Conservation (phyloP, 2,888 invertebrate species). For the Tetrapedia diversipes region DNA sequence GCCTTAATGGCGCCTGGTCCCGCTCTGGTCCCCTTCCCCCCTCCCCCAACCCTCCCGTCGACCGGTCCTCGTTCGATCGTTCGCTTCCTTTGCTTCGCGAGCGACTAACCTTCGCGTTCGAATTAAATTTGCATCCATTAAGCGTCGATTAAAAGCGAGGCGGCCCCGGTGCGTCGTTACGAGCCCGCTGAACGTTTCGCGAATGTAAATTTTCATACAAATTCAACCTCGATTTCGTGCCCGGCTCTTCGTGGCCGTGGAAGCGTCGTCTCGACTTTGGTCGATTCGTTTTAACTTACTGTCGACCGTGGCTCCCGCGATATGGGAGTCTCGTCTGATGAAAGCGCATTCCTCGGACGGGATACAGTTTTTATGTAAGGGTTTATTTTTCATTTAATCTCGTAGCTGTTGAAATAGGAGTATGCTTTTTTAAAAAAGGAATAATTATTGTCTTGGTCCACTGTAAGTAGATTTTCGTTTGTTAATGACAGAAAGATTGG, state of each 20-base stretch:
- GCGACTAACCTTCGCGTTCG: constrained; percentile 21
- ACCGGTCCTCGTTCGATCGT: neutral
- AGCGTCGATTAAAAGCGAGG: constrained; percentile 36
- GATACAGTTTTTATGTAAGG: too few species aligned
- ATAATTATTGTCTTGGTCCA: too few species aligned
- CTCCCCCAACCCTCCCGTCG: neutral
- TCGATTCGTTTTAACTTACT: neutral
- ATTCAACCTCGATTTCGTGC: neutral
- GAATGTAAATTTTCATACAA: constrained; percentile 27
- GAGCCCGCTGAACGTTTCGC: neutral
- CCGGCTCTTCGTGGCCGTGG: too few species aligned
- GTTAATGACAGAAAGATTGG: too few species aligned
- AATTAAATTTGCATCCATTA: constrained; percentile 47
- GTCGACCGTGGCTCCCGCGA: too few species aligned
- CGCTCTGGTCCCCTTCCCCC: too few species aligned
- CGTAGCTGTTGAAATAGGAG: too few species aligned
- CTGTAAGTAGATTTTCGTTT: too few species aligned
- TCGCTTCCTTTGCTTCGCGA: constrained; percentile 5
- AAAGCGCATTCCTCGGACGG: too few species aligned
- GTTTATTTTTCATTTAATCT: too few species aligned
- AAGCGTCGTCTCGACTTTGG: neutral
- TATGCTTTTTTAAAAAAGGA: too few species aligned
- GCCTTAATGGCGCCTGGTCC: constrained; percentile 17
- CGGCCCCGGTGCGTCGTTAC: constrained; percentile 11
- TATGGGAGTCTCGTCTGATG: too few species aligned